phyloP scores from a whole-genome alignment of 1,140 invertebrate species.

The Trichonephila clavata region DNA sequence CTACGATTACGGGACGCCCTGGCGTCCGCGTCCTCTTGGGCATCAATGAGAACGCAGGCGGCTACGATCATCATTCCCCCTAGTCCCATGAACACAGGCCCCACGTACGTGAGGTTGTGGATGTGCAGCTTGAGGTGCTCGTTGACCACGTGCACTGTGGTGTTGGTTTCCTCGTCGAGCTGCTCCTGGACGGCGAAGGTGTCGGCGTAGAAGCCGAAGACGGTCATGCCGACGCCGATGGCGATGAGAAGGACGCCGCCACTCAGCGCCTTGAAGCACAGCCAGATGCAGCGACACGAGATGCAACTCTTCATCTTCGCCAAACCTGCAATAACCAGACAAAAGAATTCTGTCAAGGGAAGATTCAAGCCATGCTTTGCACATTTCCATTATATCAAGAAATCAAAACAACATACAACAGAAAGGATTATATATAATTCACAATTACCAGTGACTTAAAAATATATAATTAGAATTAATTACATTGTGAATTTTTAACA shows the following conservation, averaged over 20 bases:
- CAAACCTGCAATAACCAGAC: constrained; percentile 8
- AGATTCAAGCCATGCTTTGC: too few species aligned
- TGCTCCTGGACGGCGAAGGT: constrained; percentile 86
- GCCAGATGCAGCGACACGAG: constrained; percentile 87
- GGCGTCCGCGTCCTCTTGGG: constrained; percentile 63
- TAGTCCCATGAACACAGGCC: constrained; percentile 95
- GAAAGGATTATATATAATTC: too few species aligned
- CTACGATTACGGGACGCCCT: constrained; percentile 6
- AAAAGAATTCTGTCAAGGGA: not conserved
- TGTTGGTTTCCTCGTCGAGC: constrained; percentile 89
- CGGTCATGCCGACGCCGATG: constrained; percentile 93
- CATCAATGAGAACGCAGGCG: constrained; percentile 96
- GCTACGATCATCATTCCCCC: constrained; percentile 96
- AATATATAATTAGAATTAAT: too few species aligned
- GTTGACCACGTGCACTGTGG: constrained; percentile 83
- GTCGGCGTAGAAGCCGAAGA: constrained; percentile 88
- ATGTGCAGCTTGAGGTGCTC: constrained; percentile 83
- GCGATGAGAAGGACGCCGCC: constrained; percentile 91
- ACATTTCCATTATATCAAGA: too few species aligned
- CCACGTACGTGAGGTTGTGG: constrained; percentile 94
- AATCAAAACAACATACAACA: too few species aligned
- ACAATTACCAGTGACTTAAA: too few species aligned
- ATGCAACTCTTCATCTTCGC: constrained; percentile 72
- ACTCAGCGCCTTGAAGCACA: constrained; percentile 92
- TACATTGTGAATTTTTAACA: too few species aligned